Conservation (phyloP, 2,113 vertebrate species). For the Cyprinodon variegatus region DNA sequence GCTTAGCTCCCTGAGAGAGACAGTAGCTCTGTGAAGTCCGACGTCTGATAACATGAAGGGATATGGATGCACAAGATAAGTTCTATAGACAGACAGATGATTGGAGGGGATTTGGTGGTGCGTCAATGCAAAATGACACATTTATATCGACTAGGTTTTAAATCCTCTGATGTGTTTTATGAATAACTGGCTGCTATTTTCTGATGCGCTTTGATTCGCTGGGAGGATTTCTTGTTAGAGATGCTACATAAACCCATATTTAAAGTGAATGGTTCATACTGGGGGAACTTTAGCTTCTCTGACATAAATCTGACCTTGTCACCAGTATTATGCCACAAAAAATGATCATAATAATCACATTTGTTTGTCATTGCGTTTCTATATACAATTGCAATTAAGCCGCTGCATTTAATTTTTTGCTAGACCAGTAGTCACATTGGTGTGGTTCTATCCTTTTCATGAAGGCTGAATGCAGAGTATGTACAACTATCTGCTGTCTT, state of each 20-base stretch:
- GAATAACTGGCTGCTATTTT: slow-evolving; percentile 30
- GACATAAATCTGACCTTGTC: slow-evolving; percentile 13
- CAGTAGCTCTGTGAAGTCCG: slow-evolving; percentile 55
- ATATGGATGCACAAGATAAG: slow-evolving; percentile 42
- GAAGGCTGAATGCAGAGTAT: too few species aligned
- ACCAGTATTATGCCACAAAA: neutral
- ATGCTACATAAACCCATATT: slow-evolving; percentile 2
- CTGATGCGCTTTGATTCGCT: slow-evolving; percentile 24
- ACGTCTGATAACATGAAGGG: slow-evolving; percentile 57
- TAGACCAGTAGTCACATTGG: too few species aligned
- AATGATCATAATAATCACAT: too few species aligned
- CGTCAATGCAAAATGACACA: slow-evolving; percentile 51
- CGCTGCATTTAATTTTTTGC: too few species aligned
- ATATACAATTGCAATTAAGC: too few species aligned
- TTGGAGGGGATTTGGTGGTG: slow-evolving; percentile 49
- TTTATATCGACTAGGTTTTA: slow-evolving; percentile 51
- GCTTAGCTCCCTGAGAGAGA: slow-evolving; percentile 46
- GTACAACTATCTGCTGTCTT: too few species aligned
- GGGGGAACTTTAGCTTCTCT: slow-evolving; percentile 1
- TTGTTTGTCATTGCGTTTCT: too few species aligned
- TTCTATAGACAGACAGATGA: slow-evolving; percentile 67
- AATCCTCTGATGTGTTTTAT: slow-evolving; percentile 30
- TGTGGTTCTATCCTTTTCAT: too few species aligned
- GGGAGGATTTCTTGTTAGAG: slow-evolving; percentile 45
- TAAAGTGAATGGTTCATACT: neutral